These are phyloP conservation scores for Julus scandinavius DNA, from an alignment of 2,888 invertebrate genomes.

Conservation along the genomic window DNA sequence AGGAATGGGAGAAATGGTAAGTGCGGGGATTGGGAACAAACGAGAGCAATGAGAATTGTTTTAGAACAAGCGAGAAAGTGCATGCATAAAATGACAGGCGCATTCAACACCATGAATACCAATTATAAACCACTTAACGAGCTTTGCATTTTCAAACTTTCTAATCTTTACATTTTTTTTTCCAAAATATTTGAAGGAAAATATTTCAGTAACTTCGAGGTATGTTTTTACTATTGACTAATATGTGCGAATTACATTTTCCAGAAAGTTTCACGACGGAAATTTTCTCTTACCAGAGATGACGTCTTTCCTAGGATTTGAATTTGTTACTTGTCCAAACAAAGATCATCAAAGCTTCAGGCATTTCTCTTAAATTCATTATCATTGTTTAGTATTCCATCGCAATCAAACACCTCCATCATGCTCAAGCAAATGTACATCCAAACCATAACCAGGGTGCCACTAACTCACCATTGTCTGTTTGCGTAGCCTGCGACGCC, in stretches of 20 bases:
- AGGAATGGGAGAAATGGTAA: neutral
- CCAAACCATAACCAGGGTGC: neutral
- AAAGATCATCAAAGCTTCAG: too few relatives aligned
- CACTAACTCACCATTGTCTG: constrained; percentile 55
- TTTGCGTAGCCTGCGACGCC: constrained; percentile 56
- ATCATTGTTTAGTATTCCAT: neutral
- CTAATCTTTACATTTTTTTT: too few relatives aligned
- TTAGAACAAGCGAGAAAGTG: neutral
- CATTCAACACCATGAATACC: neutral
- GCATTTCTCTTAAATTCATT: too few relatives aligned
- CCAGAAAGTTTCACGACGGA: too few relatives aligned
- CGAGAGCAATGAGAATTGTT: neutral
- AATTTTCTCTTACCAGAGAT: too few relatives aligned
- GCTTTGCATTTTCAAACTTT: neutral
- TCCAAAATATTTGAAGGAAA: too few relatives aligned
- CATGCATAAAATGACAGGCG: neutral
- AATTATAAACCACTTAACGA: neutral
- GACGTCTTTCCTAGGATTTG: too few relatives aligned
- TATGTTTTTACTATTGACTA: too few relatives aligned
- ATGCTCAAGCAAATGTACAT: neutral
- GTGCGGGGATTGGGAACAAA: neutral
- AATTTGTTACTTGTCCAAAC: too few relatives aligned
- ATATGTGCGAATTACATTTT: too few relatives aligned
- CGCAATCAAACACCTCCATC: neutral
- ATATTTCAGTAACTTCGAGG: too few relatives aligned